A percentile compares a stretch with the other conserved stretches of the same genome.
These are phyloP conservation scores for Perodicticus potto DNA, from an alignment of 2,797 vertebrate species.

Conservation along the genomic window DNA sequence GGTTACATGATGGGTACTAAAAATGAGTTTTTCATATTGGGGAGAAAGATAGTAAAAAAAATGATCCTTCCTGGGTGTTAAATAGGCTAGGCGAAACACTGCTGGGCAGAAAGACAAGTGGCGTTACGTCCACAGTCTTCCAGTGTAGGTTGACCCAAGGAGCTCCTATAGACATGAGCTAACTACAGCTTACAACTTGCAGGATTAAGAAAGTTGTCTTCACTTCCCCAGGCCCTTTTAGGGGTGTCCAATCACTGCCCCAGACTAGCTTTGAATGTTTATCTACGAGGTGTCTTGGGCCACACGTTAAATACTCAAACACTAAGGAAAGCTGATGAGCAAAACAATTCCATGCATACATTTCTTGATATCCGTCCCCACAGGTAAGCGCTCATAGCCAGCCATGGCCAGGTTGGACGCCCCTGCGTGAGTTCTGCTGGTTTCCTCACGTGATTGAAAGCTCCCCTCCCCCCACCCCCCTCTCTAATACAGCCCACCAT, in stretches of 20 bases:
- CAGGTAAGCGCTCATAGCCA: too few species aligned
- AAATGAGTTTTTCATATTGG: not conserved
- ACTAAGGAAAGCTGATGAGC: too few species aligned
- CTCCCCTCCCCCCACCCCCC: too few species aligned
- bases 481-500: too few species aligned
- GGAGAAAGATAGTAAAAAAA: not conserved
- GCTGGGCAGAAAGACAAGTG: not conserved
- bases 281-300: too few species aligned
- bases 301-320: too few species aligned
- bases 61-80: accelerated
- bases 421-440: not conserved
- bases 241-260: too few species aligned
- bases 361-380: too few species aligned
- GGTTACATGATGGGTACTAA: not conserved
- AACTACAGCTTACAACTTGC: accelerated
- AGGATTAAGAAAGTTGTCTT: accelerated
- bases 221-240: not conserved
- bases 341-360: too few species aligned
- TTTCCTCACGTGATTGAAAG: not conserved
- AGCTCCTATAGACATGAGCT: accelerated
- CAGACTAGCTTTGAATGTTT: too few species aligned
- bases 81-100: accelerated
- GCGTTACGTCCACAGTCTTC: not conserved
- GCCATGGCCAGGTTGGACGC: too few species aligned
- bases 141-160: accelerated